Evolutionary conservation across 2,888 invertebrate species (phyloP), one percentile per base, ranked within the genome.

Genomic region (Zhuqinia jingwanae): DNA sequence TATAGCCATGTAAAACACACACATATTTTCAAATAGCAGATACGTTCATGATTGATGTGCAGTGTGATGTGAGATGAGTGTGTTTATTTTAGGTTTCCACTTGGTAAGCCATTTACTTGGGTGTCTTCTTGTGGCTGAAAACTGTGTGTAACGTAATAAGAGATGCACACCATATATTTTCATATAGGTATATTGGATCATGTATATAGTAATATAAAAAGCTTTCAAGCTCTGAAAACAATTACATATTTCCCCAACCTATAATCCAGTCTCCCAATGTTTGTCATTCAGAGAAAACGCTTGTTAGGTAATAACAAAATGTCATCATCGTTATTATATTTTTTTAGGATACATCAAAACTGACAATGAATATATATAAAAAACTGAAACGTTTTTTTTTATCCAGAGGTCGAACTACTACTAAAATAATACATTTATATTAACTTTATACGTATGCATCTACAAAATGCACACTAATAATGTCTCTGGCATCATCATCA

Each of bases 71-170:
- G 27, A 30, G 36, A 42, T 36, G 58, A 76, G 76, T 76, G 56
- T 76, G 76, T 76, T 76, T 76, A 58, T 76, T 73, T 58, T 76
- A 76, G 58, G 36, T 56, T 76, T 56, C 58, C 76, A 76, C 76
- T 76, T 76, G 56, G 53, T 42, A 42, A 76, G 36, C 76, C 58
- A 76, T 76, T 76, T 76, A 76, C 58, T 76, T 58, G 30, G 42
- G 76, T 56, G 76, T 56, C 22, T 76, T 76, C 47, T 20, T 76
- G 56, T 58, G 20, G 36, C n/a, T 27, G 30, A 75, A 56, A 56
- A 27, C 17, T 75, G 65, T 42, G 17, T 36, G 36, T 42, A 47
- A 11, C 13, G 11, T 1, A 65, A 15, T 47, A 47, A 47, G n/a
- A 6, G 2, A 47, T 47, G 11, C 47, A 10, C 47, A 47, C 2